Base-by-base conservation (phyloP, 2,797 vertebrate genomes). In the Bovichtus diacanthus region DNA sequence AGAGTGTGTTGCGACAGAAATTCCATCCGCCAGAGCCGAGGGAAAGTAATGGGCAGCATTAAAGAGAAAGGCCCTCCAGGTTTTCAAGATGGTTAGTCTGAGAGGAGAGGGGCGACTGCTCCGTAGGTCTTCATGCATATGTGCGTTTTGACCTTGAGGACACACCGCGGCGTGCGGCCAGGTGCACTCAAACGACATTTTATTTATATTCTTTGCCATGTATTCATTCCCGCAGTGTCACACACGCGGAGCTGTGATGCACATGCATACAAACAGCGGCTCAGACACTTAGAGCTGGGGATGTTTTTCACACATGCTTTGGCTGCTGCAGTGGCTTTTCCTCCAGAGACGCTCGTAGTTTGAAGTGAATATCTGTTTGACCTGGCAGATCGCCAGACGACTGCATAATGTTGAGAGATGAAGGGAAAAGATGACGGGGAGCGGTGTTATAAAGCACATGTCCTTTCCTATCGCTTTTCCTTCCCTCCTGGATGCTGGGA, bases 1-100 rank as follows among this genome's bases (percentile, higher is more conserved):
- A 85, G 76, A 85, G 76, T 47, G 77, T 36, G 70, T 63, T 67
- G 78, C 50, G 81, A 87, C 83, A 88, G 83, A 85, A 83, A 83
- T 78, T 84, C 71, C 76, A 83, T 88, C 85, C 74, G 82, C 61
- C 13, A 15, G 54, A 76, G 83, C 56, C 8, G 18, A 85, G 75
- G 63, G 43, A 78, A 89, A 83, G 88, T 89, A 91, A 89, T 91
- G 83, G 87, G 60, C 23, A 65, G 75, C 76, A 87, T 90, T 90
- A 91, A 83, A 76, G 78, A 76, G 68, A 82, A 76, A 87, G 80
- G 68, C 81, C 90, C 80, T 88, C 79, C 81, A 90, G 90, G 74
- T 90, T 91, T 88, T 80, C 74, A 87, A 74, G 87, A 82, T 82
- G 80, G 78, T 86, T 80, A 64, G 70, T 65, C 58, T 63, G 53